Evolutionary conservation across 2,888 invertebrate species (phyloP), one percentile per base, ranked within the genome.

Genomic region (Cosmopolites sordidus): DNA sequence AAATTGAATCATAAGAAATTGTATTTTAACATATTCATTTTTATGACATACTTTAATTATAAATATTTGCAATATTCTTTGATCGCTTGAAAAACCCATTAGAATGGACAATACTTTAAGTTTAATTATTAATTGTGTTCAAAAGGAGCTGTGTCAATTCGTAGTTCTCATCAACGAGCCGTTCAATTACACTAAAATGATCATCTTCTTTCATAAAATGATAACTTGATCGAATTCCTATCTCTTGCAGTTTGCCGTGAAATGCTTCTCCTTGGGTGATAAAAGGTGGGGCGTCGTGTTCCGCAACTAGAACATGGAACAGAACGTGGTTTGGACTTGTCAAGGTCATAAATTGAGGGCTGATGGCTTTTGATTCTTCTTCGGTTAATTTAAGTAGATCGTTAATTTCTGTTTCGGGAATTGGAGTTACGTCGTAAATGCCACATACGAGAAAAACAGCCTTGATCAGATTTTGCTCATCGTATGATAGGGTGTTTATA

Each of bases 131-230:
- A 40, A 40, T 40, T 40, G 54, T 37, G 33, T 62, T 53, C 44
- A 66, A 41, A 54, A 78, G 69, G 37, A 71, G 66, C 58, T 69
- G 69, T 2, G 76, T 75, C 1, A 83, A 69, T n/a, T 65, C 57
- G 43, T 73, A 80, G 14, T 82, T 74, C 2, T 78, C 73, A 22
- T 80, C 73, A 0, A 75, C 72, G 9, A 87, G 77, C 63, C 83
- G 81, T 69, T 90, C 89, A 1, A 89, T 81, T 11, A 90, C 83
- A 64, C 85, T 78, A 64, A 87, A 90, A 69, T 91, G 91, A 67
- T 91, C 90, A 64, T 82, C 75, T 0, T 75, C 71, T 27, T 80
- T 51, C 16, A 67, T 30, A 15, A 66, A 76, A 57, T 83, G 78
- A 9, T 85, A 75, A 55, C 82, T 75, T 14, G 82, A 72, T 58